Percentiles rank a stretch among this genome's conserved stretches.
Evolutionary conservation across 2,113 vertebrate genomes (phyloP).

Genomic region (Lepus timidus): DNA sequence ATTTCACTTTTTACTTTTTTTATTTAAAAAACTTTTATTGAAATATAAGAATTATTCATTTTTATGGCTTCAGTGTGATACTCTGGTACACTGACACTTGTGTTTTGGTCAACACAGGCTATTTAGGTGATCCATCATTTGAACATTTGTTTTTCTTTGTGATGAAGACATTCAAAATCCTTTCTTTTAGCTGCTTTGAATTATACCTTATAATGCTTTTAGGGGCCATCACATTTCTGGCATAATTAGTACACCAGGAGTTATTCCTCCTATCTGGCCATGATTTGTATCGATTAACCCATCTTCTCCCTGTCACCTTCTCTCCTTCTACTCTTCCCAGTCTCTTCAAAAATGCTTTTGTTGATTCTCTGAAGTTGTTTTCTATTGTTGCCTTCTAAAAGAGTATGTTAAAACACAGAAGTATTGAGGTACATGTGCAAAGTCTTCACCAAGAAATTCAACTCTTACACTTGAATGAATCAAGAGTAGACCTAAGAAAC

Average conservation of each 20-base stretch:
- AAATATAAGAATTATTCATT: not conserved
- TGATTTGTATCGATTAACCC: not conserved
- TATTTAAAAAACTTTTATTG: not conserved
- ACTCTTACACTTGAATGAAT: not conserved
- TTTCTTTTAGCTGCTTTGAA: not conserved
- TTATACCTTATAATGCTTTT: not conserved
- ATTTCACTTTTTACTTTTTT: constrained; percentile 3
- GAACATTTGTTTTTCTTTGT: not conserved
- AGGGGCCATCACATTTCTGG: not conserved
- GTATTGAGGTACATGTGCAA: not conserved
- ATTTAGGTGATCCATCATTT: not conserved
- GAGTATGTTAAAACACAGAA: not conserved
- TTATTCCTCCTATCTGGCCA: not conserved
- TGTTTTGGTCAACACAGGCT: not conserved
- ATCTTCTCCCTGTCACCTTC: too few species aligned
- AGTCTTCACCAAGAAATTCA: not conserved
- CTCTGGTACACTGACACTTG: too few species aligned
- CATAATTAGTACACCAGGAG: not conserved
- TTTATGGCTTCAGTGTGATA: not conserved
- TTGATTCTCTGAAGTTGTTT: constrained; percentile 39
- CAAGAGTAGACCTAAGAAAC: constrained; percentile 7
- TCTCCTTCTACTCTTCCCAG: not conserved
- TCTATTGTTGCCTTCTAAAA: constrained; percentile 23
- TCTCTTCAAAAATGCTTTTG: not conserved
- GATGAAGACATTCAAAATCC: not conserved